Evolutionary conservation across 1,140 invertebrate species (phyloP).

Genomic region (Parapsyche elsis): DNA sequence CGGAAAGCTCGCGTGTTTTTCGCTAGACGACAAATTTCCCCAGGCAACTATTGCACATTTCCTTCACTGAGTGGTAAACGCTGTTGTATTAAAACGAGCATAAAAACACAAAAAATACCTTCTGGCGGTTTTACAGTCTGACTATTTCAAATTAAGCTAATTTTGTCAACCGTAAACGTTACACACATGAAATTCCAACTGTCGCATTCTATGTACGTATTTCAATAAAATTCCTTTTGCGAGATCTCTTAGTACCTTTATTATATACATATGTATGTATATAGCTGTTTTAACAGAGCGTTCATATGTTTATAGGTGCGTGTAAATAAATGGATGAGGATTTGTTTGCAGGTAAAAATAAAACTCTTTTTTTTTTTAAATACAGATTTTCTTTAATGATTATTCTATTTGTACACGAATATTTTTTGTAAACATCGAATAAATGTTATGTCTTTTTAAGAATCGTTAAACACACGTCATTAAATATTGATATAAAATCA

Average conservation of each 20-base stretch:
- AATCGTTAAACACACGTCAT: slow-evolving; percentile 8
- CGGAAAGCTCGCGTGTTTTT: no score
- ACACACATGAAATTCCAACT: no score
- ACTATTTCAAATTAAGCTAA: no score
- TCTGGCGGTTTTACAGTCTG: not conserved
- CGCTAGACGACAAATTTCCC: not conserved
- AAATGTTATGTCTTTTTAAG: slow-evolving; percentile 13
- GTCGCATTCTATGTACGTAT: no score
- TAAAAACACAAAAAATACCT: not conserved
- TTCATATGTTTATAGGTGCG: no score
- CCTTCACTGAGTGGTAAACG: not conserved
- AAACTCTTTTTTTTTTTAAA: not conserved
- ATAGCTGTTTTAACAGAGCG: no score
- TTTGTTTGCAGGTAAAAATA: no score
- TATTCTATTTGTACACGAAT: slow-evolving; percentile 30
- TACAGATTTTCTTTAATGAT: slow-evolving; percentile 7
- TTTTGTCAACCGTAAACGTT: no score
- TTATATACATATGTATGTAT: no score
- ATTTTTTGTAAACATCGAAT: slow-evolving; percentile 25
- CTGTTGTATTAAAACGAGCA: not conserved
- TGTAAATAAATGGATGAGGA: no score
- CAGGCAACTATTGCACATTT: not conserved
- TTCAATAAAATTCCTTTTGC: no score
- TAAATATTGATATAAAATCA: not conserved
- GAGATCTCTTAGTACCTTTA: no score